Percentiles rank a stretch among this genome's conserved stretches.
These are phyloP conservation scores for Cataglyphis altisquamis DNA, from an alignment of 2,888 invertebrate genomes.

Conservation along the genomic window DNA sequence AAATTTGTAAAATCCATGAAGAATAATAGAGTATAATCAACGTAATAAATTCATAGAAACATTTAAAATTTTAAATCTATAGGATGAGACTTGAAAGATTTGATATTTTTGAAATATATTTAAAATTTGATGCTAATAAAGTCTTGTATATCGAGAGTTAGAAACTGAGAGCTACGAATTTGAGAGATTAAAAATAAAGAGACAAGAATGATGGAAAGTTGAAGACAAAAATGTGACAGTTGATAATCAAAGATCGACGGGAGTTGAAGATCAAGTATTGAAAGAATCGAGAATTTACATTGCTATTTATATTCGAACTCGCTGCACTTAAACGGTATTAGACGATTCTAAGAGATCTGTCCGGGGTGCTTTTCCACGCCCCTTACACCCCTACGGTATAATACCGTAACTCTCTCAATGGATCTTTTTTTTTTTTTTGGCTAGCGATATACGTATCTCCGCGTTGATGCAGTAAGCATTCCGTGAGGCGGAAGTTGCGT, in stretches of 20 bases:
- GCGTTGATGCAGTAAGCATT: constrained; percentile 25
- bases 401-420: constrained; percentile 75
- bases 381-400: constrained; percentile 39
- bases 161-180: background rate
- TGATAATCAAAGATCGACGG: background rate
- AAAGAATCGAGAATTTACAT: background rate
- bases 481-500: constrained; percentile 33
- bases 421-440: constrained; percentile 58
- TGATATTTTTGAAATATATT: background rate
- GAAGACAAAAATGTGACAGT: background rate
- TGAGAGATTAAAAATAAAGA: background rate
- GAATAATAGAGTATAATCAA: background rate
- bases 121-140: constrained; percentile 1
- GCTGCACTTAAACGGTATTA: constrained; percentile 9
- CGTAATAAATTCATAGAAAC: background rate
- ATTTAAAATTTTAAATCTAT: background rate
- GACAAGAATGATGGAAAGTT: background rate
- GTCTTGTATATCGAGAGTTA: background rate
- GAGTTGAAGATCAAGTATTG: background rate
- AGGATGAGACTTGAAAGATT: background rate
- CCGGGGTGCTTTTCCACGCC: constrained; percentile 55
- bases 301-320: background rate
- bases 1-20: constrained; percentile 5
- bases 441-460: constrained; percentile 13
- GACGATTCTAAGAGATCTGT: constrained; percentile 65